A percentile compares a stretch with the other conserved stretches of the same genome.
These are phyloP conservation scores for Danio choprae DNA, from an alignment of 2,797 vertebrate species.

Conservation along the genomic window DNA sequence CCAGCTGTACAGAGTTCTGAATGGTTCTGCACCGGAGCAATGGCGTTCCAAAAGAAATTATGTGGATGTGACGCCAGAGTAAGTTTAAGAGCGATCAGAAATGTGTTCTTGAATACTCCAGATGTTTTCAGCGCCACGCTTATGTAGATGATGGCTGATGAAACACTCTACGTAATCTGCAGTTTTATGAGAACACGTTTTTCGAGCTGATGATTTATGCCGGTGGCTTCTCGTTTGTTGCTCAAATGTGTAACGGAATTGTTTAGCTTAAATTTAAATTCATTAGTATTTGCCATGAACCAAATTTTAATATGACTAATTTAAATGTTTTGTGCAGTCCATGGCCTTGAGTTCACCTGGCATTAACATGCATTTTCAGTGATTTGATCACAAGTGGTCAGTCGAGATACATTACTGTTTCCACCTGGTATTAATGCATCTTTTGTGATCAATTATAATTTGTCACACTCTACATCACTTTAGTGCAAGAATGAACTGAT, in stretches of 20 bases:
- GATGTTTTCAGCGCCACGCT: not conserved
- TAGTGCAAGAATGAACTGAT: too few species aligned
- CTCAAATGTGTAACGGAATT: not conserved
- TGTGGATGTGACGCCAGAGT: not conserved
- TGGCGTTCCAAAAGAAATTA: conserved; percentile 52
- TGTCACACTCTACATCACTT: too few species aligned
- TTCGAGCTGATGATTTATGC: not conserved
- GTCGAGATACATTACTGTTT: too few species aligned
- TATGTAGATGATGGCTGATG: not conserved
- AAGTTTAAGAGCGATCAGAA: conserved; percentile 1
- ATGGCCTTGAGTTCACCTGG: too few species aligned
- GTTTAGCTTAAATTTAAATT: not conserved
- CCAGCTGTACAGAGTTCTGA: conserved; percentile 32
- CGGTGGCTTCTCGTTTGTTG: not conserved
- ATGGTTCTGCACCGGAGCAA: conserved; percentile 42
- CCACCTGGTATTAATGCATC: too few species aligned
- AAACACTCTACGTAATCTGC: not conserved
- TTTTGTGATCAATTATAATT: too few species aligned
- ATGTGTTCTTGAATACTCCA: conserved; percentile 32
- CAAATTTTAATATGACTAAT: too few species aligned
- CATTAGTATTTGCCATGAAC: too few species aligned
- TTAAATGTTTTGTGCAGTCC: too few species aligned
- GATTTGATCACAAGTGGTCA: too few species aligned
- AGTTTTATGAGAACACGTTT: not conserved
- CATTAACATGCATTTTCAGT: too few species aligned